phyloP scores from a whole-genome alignment of 2,797 vertebrate genomes.

The Peromyscus aztecus region DNA sequence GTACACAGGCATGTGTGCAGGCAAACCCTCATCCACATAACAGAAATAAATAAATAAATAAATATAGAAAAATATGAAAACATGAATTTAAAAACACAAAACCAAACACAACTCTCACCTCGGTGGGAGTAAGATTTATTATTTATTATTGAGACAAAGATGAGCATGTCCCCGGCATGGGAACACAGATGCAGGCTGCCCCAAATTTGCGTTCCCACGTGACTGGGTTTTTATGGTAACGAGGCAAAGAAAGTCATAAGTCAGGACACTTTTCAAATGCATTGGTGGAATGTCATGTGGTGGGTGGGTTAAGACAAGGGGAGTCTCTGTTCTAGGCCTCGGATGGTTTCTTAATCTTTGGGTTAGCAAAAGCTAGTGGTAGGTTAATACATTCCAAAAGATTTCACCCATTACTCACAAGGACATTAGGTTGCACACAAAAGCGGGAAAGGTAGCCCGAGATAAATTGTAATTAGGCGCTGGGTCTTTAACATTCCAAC shows the following conservation, averaged over 20 bases:
- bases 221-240: background rate
- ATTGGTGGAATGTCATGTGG: background rate
- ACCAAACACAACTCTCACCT: background rate
- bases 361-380: background rate
- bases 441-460: background rate
- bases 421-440: no score
- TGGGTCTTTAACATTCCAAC: background rate
- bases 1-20: background rate
- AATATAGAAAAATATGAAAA: background rate
- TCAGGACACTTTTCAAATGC: background rate
- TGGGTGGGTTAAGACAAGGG: background rate
- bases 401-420: background rate
- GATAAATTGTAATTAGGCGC: background rate
- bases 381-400: background rate
- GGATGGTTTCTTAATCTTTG: background rate
- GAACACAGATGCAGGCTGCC: background rate
- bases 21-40: background rate
- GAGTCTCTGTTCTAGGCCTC: background rate
- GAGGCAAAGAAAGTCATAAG: background rate
- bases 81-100: background rate
- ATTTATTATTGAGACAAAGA: background rate
- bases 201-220: background rate
- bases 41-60: background rate
- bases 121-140: background rate
- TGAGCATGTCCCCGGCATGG: background rate